Evolutionary conservation across 1,140 invertebrate species (phyloP), one percentile per base, ranked within the genome.

Genomic region (Cyphomyrmex costatus): DNA sequence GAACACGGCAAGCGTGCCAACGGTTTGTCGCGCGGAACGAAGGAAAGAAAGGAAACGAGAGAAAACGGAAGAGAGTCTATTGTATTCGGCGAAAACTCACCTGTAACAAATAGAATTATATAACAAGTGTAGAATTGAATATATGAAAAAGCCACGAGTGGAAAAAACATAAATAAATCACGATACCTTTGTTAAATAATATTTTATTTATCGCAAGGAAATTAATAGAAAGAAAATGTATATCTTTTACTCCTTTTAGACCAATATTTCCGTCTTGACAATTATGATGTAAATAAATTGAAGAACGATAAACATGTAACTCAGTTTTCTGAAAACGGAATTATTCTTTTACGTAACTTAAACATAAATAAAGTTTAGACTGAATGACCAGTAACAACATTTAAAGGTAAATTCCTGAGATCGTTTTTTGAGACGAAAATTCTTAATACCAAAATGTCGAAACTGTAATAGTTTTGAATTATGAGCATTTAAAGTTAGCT

Each of bases 11-110:
- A 83, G 79, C 68, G 73, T 85, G 82, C 82, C 70, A 85, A 73
- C 66, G 68, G 68, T 83, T 83, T 83, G 79, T 83, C 68, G 74
- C 71, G 79, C 24, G 21, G 42, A 77, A 84, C 63, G 71, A 30
- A 70, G 27, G 51, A 60, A 66, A 53, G 49, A 71, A 60, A 70
- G 61, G 63, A 58, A 82, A 49, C 27, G 30, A 49, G 16, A 36
- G 19, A 58, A 19, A 65, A 30, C 33, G 68, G 53, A 63, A 51
- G 19, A 66, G 63, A 8, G 8, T 74, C 53, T 74, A 74, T 83
- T 83, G 53, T 83, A 73, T 73, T 46, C 21, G 61, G 27, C n/a
- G 24, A 60, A 73, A 71, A 21, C 63, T 74, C 79, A 60, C 68
- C 53, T 46, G 53, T 8, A 60, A 49, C 68, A 74, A 83, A 83